Evolutionary conservation across 1,140 invertebrate species (phyloP).

Genomic region (Tetraneura akinire): DNA sequence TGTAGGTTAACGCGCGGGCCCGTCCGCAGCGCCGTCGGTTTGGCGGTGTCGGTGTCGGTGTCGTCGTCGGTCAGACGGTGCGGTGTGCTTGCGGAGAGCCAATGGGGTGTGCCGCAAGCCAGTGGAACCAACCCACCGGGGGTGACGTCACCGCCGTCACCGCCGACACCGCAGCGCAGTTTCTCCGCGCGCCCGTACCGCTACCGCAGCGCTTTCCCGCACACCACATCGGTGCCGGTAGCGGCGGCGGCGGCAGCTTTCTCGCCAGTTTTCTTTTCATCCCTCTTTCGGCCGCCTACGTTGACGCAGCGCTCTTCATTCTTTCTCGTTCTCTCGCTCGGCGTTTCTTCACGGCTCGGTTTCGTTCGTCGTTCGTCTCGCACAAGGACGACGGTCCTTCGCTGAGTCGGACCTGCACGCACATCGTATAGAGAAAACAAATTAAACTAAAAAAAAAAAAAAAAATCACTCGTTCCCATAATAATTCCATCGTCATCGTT

Average conservation of each 20-base stretch:
- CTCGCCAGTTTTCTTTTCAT: slow-evolving; percentile 51
- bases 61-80: slow-evolving; percentile 53
- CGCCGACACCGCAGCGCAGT: slow-evolving; percentile 28
- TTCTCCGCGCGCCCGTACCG: background rate
- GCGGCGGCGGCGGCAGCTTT: slow-evolving; percentile 34
- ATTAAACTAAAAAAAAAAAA: too few species aligned
- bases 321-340: background rate
- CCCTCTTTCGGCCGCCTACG: slow-evolving; percentile 37
- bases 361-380: background rate
- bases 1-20: slow-evolving; percentile 43
- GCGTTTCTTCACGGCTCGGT: background rate
- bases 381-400: background rate
- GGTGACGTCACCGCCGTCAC: slow-evolving; percentile 45
- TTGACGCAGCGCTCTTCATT: background rate
- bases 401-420: background rate
- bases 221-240: background rate
- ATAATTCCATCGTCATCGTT: too few species aligned
- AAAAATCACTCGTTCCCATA: too few species aligned
- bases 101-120: slow-evolving; percentile 55
- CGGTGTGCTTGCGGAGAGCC: slow-evolving; percentile 56
- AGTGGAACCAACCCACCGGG: slow-evolving; percentile 46
- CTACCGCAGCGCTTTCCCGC: slow-evolving; percentile 29
- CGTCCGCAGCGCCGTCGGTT: slow-evolving; percentile 42
- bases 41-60: slow-evolving; percentile 50
- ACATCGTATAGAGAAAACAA: too few species aligned